Base-by-base conservation (phyloP, 2,888 invertebrate genomes). In the Selenia dentaria region DNA sequence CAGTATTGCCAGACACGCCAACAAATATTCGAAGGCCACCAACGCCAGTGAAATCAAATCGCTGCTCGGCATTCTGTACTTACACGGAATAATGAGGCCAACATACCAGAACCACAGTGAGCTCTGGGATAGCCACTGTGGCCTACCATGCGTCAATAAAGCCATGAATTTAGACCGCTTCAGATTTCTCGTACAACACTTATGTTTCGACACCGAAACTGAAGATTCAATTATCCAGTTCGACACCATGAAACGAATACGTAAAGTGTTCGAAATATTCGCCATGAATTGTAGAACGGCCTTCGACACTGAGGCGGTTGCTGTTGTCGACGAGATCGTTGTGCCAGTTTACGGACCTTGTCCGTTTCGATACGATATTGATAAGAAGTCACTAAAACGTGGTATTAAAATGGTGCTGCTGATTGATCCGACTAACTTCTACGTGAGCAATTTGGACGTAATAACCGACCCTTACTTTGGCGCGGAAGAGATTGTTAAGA, bases 221-320 rank as follows among this genome's bases (percentile, higher is more conserved):
- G 67, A 70, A 34, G 64, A 76, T 18, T 67, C 67, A 45, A 68
- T 79, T 34, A 71, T 80, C 41, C 74, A 77, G 44, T 73, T 70
- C 41, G 84, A 88, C 54, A 62, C 75, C 11, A 83, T 91, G 80
- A 84, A 75, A 56, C 79, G 83, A 6, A 83, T 89, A 46, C 74
- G 87, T 28, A 81, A 84, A 66, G 74, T 87, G 3, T 85, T 91
- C 51, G 87, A 91, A 61, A 84, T 84, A 46, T 91, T 91, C 51
- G 78, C 85, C 16, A 66, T 81, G 62, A 91, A 91, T 64, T 88
- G 90, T 54, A 78, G 86, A 62, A 77, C 74, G 46, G 70, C 77
- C 38, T 74, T 75, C 51, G 75, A 80, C 20, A 70, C 84, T 28
- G 75, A 75, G 22, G 75, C 75, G 49, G 54, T 65, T 25, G 81